phyloP scores from a whole-genome alignment of 1,140 invertebrate genomes.

The Maconellicoccus hirsutus region DNA sequence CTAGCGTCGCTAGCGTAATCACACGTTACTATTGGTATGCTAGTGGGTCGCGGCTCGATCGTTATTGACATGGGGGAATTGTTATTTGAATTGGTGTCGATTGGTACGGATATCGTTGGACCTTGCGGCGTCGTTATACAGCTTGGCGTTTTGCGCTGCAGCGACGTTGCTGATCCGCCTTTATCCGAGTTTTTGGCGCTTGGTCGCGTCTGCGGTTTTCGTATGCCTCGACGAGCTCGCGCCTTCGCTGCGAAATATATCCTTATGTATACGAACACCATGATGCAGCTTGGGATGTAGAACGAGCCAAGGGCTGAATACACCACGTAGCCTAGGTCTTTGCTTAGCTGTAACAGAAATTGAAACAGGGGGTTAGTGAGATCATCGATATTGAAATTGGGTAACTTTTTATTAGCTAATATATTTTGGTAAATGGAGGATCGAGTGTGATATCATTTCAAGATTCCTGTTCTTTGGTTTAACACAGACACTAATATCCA shows the following conservation, averaged over 20 bases:
- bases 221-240: slow-evolving; percentile 67
- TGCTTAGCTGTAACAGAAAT: slow-evolving; percentile 66
- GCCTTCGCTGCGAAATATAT: slow-evolving; percentile 96
- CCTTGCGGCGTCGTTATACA: slow-evolving; percentile 14
- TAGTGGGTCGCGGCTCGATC: slow-evolving; percentile 63
- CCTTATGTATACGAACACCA: slow-evolving; percentile 97
- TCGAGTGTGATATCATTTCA: no score
- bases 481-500: no score
- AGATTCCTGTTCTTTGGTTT: no score
- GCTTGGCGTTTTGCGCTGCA: slow-evolving; percentile 16
- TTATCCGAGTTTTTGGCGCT: slow-evolving; percentile 28
- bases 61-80: slow-evolving; percentile 37
- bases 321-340: slow-evolving; percentile 76
- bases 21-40: slow-evolving; percentile 72
- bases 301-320: slow-evolving; percentile 91
- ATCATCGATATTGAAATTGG: no score
- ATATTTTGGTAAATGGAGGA: no score
- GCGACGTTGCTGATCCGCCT: slow-evolving; percentile 19
- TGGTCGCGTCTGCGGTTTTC: slow-evolving; percentile 56
- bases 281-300: slow-evolving; percentile 94
- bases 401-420: no score
- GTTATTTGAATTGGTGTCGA: slow-evolving; percentile 29
- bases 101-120: slow-evolving; percentile 25
- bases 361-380: no score
- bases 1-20: slow-evolving; percentile 75